Evolutionary conservation across 2,113 vertebrate genomes (phyloP).

Genomic region (Mugil cephalus): DNA sequence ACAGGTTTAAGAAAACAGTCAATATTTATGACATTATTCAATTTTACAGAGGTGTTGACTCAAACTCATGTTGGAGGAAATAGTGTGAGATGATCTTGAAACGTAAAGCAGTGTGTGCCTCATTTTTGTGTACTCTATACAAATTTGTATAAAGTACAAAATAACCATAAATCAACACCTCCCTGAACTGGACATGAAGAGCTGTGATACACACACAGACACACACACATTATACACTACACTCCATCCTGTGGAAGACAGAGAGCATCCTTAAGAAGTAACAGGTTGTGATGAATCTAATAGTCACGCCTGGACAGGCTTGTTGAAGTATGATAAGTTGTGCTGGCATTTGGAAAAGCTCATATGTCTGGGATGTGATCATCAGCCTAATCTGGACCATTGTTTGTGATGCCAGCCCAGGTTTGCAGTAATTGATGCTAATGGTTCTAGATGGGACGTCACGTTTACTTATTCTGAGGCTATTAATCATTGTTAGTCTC

Average conservation of each 20-base stretch:
- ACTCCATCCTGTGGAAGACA: constrained; percentile 31
- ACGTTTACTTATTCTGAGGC: constrained; percentile 62
- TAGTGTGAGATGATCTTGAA: too few species aligned
- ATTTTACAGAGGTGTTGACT: too few species aligned
- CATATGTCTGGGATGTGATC: constrained; percentile 72
- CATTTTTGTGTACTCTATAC: too few species aligned
- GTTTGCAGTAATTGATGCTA: constrained; percentile 74
- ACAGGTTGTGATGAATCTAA: constrained; percentile 62
- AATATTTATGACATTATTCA: too few species aligned
- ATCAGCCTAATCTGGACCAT: constrained; percentile 79
- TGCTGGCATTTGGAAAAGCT: constrained; percentile 76
- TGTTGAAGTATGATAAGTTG: constrained; percentile 74
- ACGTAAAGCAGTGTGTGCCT: too few species aligned
- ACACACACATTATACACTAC: constrained; percentile 3
- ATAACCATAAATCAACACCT: too few species aligned
- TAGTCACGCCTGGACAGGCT: constrained; percentile 57
- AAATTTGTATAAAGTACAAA: too few species aligned
- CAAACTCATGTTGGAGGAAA: too few species aligned
- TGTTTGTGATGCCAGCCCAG: constrained; percentile 69
- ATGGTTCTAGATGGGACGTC: constrained; percentile 72
- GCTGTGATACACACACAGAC: constrained; percentile 11
- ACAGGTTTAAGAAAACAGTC: too few species aligned
- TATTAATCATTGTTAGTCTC: constrained; percentile 71
- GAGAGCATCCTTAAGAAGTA: constrained; percentile 45
- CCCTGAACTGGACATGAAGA: background rate